These are phyloP conservation scores for Barypeithes pellucidus DNA, from an alignment of 2,888 invertebrate genomes.

Conservation along the genomic window DNA sequence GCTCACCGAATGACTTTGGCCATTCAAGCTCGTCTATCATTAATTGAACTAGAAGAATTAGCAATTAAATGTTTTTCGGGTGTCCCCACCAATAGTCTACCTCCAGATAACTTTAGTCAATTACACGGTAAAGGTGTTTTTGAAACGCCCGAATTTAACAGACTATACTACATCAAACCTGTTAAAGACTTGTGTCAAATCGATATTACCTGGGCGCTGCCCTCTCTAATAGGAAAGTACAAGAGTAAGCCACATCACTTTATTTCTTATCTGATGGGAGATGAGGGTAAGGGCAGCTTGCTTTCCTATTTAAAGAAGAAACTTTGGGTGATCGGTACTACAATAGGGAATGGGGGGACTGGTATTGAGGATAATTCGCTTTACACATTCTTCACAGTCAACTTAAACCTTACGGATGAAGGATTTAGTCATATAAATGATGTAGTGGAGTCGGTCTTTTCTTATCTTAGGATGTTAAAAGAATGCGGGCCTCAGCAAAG, in stretches of 20 bases:
- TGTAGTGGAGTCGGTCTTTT: constrained; percentile 84
- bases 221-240: constrained; percentile 78
- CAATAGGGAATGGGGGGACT: constrained; percentile 81
- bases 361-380: constrained; percentile 87
- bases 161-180: constrained; percentile 84
- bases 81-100: constrained; percentile 79
- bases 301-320: constrained; percentile 83
- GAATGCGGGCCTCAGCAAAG: constrained; percentile 79
- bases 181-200: constrained; percentile 81
- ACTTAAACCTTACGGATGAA: constrained; percentile 83
- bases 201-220: constrained; percentile 78
- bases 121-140: constrained; percentile 74
- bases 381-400: constrained; percentile 83
- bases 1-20: constrained; percentile 92
- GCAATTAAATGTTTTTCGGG: constrained; percentile 79
- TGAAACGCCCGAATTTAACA: constrained; percentile 76
- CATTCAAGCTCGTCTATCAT: constrained; percentile 79
- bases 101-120: constrained; percentile 76
- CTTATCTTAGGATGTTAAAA: constrained; percentile 84
- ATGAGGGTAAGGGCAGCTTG: constrained; percentile 91
- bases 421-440: constrained; percentile 71
- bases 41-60: constrained; percentile 78
- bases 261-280: constrained; percentile 85
- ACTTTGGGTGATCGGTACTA: constrained; percentile 84
- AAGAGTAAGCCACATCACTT: constrained; percentile 85